Evolutionary conservation across 2,113 vertebrate species (phyloP).

Genomic region (Antechinus stuartii): DNA sequence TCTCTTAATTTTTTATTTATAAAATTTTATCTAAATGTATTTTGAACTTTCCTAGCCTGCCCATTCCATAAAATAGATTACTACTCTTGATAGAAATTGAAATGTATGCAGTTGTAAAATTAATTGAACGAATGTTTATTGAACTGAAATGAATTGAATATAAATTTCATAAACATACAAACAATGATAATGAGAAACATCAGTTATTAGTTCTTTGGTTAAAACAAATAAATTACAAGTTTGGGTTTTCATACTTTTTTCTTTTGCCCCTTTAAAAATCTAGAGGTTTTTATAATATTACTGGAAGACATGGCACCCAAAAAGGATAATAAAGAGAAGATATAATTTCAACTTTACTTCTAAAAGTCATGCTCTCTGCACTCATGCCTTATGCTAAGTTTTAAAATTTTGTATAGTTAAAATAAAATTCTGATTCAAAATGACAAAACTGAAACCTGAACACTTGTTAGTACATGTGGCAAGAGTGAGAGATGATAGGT

Average conservation of each 20-base stretch:
- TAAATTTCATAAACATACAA: constrained; percentile 27
- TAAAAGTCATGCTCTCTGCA: background rate
- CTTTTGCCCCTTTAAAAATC: constrained; percentile 27
- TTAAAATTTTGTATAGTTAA: constrained; percentile 38
- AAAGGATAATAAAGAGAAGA: background rate
- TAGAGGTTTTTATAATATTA: constrained; percentile 42
- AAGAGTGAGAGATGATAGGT: too few relatives aligned
- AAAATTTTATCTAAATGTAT: background rate
- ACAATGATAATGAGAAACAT: constrained; percentile 25
- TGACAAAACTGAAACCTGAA: constrained; percentile 7
- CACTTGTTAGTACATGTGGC: too few relatives aligned
- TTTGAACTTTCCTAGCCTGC: background rate
- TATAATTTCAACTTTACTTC: constrained; percentile 22
- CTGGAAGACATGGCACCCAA: background rate
- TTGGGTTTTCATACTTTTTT: background rate
- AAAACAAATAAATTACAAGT: background rate
- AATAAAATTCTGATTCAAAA: constrained; percentile 36
- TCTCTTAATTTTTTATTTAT: constrained; percentile 37
- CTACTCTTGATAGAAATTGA: too few relatives aligned
- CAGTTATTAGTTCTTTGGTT: constrained; percentile 31
- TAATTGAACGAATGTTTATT: too few relatives aligned
- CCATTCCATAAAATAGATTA: constrained; percentile 34
- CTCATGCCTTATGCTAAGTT: constrained; percentile 28
- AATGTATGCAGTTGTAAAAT: too few relatives aligned
- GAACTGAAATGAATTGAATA: background rate